Evolutionary conservation across 2,797 vertebrate species (phyloP), one percentile per base, ranked within the genome.

Genomic region (Xenops minutus): DNA sequence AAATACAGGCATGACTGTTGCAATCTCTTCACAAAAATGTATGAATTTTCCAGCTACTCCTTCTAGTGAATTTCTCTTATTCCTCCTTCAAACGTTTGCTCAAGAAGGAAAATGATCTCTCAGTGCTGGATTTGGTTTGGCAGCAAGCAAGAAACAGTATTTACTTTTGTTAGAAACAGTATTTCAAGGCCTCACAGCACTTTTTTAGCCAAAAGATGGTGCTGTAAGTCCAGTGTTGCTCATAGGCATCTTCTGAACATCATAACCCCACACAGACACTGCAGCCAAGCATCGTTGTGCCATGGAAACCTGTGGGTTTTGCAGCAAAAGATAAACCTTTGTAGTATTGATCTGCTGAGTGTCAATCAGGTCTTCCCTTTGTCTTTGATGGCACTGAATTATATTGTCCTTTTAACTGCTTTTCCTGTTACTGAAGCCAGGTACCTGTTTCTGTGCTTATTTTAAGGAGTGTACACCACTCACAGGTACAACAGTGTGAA

Each of bases 151-250:
- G 39, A 61, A 66, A 34, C 5, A 5, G 17, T 23, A 7, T 5
- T 73, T 79, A 21, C 3, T 34, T 63, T n/a, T 44, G 10, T 54
- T 62, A 18, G 20, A 48, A 77, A 7, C 55, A 0, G 0, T 41
- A 1, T 80, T 81, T 85, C 32, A 64, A 23, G 7, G 49, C 48
- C 5, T 67, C 75, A 17, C 39, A 85, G 41, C 43, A 29, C 44
- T 29, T 43, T 14, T 46, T 82, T 52, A 59, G 34, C 81, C 95
- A 89, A 69, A 75, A 95, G 95, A 5, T 96, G 96, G 95, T 92
- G 96, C 95, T 95, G 68, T 12, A 83, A 61, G 49, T 23, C 46
- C 62, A 62, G 1, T 9, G 10, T 48, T 95, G 22, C 54, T 49
- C 20, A 6, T 21, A n/a, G 7, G 15, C 26, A 7, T 52, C 59